Base-by-base conservation (phyloP, 2,888 invertebrate genomes). In the Quadroppia sp. region DNA sequence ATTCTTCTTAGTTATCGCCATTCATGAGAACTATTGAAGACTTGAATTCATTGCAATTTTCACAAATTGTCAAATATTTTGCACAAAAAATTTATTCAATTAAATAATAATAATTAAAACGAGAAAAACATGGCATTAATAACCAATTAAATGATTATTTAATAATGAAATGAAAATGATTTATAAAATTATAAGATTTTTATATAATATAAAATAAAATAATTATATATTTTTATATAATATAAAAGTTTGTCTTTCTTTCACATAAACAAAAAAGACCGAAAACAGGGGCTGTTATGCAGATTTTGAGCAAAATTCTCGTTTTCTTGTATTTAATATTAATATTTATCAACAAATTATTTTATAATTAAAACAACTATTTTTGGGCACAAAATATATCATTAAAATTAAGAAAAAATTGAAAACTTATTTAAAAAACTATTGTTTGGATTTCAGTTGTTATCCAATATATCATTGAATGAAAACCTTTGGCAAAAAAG, bases 401-500 rank as follows among this genome's bases (percentile, higher is more conserved):
- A 50, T 9, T 9, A 40, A 13, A 40, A 40, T 40, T n/a, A n/a
- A n/a, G n/a, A n/a, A n/a, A n/a, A n/a, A n/a, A 50, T 50, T 20
- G n/a, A 50, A 50, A 50, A 23, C 2, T 50, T 20, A 50, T 23
- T 50, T 20, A 50, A 23, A 11, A 50, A 50, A 50, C 50, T 50
- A 20, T 50, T 20, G 3, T 20, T 50, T 50, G 6, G 15, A 20
- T 15, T 23, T 4, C 50, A 50, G 7, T 50, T 23, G 2, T 11
- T 20, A n/a, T 50, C 20, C 3, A 45, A 13, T 45, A 6, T 45
- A 4, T 50, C 50, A 50, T 50, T 50, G 50, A 50, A 50, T 50
- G 50, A n/a, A 50, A 50, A 50, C 50, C 50, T 50, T 50, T 50
- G 50, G 50, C 50, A 50, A 50, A 50, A 50, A 2, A 50, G 50